A percentile compares a stretch with the other conserved stretches of the same genome.
These are phyloP conservation scores for Columbina picui DNA, from an alignment of 2,113 vertebrate genomes.

Conservation along the genomic window DNA sequence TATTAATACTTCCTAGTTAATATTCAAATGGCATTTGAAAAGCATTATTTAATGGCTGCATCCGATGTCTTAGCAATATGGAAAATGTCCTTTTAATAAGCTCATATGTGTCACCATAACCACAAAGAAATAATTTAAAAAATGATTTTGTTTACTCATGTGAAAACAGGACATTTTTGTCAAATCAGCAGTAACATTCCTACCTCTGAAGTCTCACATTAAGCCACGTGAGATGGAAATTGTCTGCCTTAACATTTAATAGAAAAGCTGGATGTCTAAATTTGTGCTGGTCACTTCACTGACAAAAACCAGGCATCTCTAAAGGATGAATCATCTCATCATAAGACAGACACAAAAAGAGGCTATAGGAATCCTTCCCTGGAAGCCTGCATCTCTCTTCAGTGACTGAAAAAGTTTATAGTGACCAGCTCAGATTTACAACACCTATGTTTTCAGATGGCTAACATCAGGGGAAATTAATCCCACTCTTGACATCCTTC, in stretches of 20 bases:
- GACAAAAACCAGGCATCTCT: conserved; percentile 24
- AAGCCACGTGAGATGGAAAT: not conserved
- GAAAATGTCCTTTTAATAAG: not conserved
- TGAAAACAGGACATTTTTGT: not conserved
- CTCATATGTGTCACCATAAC: not conserved
- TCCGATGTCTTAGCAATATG: not conserved
- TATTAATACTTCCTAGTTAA: not conserved
- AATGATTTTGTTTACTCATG: not conserved
- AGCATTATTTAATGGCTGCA: not conserved
- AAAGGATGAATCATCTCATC: not conserved
- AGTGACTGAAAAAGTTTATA: not conserved
- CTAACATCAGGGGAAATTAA: not conserved
- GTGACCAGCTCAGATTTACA: conserved; percentile 4
- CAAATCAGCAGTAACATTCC: not conserved
- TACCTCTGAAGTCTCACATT: not conserved
- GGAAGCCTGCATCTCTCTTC: not conserved
- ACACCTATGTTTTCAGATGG: not conserved
- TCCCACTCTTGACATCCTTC: not conserved
- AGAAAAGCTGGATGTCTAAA: conserved; percentile 8
- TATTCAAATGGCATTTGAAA: not conserved
- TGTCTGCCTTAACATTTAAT: not conserved
- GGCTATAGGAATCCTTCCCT: not conserved
- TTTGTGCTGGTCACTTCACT: not conserved
- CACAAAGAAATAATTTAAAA: not conserved
- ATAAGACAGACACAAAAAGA: not conserved